A percentile compares a stretch with the other conserved stretches of the same genome.
Evolutionary conservation across 2,888 invertebrate species (phyloP).

Genomic region (Gryllus longicercus): DNA sequence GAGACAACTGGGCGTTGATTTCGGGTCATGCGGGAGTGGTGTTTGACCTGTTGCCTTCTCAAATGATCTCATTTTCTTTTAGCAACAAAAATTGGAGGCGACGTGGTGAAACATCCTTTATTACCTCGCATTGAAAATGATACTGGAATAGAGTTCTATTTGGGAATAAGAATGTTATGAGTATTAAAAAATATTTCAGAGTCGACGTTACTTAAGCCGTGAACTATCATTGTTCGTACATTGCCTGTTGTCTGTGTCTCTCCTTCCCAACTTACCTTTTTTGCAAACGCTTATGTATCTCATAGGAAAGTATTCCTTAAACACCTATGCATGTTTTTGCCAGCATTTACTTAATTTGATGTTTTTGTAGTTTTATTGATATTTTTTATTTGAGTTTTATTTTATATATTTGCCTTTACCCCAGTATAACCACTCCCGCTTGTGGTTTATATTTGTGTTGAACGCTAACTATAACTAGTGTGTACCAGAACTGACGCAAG

Average conservation of each 20-base stretch:
- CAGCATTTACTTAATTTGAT: conserved; percentile 11
- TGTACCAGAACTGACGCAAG: not conserved
- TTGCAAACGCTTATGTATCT: conserved; percentile 12
- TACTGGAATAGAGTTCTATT: too few relatives aligned
- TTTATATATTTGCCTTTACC: conserved; percentile 12
- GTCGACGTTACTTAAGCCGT: too few relatives aligned
- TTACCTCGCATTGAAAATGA: too few relatives aligned
- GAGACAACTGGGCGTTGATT: too few relatives aligned
- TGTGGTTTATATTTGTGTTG: not conserved
- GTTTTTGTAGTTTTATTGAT: conserved; percentile 26
- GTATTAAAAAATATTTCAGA: too few relatives aligned
- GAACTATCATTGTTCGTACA: not conserved
- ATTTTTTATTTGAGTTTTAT: conserved; percentile 24
- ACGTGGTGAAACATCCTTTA: too few relatives aligned
- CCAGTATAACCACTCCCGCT: not conserved
- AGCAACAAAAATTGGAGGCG: too few relatives aligned
- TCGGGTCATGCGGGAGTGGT: too few relatives aligned
- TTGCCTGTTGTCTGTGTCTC: not conserved
- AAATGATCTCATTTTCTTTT: too few relatives aligned
- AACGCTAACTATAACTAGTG: not conserved
- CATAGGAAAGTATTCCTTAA: conserved; percentile 22
- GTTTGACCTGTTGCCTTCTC: too few relatives aligned
- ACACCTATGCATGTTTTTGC: not conserved
- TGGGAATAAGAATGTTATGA: too few relatives aligned
- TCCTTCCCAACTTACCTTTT: too few relatives aligned